These are phyloP conservation scores for Tubiluchus corallicola DNA, from an alignment of 2,888 invertebrate species.

Conservation along the genomic window DNA sequence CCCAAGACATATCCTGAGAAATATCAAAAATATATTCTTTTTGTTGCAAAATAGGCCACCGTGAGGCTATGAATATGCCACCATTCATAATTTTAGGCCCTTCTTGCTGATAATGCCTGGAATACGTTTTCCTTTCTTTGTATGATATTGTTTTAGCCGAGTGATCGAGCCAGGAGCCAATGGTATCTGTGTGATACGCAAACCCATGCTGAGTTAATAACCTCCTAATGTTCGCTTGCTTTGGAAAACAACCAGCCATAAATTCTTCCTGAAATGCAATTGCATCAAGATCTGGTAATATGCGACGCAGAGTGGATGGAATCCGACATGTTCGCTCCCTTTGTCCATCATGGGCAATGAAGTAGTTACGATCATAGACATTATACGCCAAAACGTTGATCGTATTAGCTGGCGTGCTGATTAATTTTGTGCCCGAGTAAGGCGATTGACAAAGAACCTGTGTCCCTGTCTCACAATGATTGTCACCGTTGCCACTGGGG, in stretches of 20 bases:
- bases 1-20: not conserved
- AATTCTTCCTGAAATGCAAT: not conserved
- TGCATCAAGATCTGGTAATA: not conserved
- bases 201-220: not conserved
- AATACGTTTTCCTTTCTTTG: too few species aligned
- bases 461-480: not conserved
- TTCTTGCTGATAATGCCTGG: too few species aligned
- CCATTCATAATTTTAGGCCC: not conserved
- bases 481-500: not conserved
- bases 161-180: not conserved
- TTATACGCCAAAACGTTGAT: not conserved
- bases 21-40: not conserved
- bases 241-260: not conserved
- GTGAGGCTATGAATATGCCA: not conserved
- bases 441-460: not conserved
- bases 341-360: not conserved
- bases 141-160: too few species aligned
- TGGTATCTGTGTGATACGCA: not conserved
- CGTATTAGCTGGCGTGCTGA: not conserved
- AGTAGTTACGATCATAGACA: not conserved
- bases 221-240: not conserved
- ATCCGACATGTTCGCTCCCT: not conserved
- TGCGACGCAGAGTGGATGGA: not conserved
- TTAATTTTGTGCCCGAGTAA: not conserved
- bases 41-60: not conserved